A percentile compares a stretch with the other conserved stretches of the same genome.
phyloP scores from a whole-genome alignment of 2,113 vertebrate genomes.

The Oreochromis aureus region DNA sequence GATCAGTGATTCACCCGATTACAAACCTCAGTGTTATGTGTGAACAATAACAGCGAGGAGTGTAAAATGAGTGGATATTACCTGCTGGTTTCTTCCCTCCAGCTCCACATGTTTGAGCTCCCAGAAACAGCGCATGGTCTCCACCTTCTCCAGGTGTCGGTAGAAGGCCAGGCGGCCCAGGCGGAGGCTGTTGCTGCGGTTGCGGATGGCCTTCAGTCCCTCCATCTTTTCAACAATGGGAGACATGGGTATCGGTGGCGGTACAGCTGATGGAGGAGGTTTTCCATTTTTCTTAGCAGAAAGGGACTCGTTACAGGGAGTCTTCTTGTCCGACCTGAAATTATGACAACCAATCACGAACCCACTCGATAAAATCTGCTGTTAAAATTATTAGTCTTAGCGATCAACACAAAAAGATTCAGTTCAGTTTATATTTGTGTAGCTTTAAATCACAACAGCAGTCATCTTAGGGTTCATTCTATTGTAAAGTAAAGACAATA shows the following conservation, averaged over 20 bases:
- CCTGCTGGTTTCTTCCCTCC: conserved; percentile 49
- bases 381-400: neutral
- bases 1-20: neutral
- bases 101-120: conserved; percentile 74
- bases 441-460: neutral
- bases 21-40: neutral
- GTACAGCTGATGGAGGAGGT: conserved; percentile 24
- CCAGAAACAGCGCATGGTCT: conserved; percentile 80
- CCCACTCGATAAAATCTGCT: neutral
- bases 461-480: neutral
- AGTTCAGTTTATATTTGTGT: neutral
- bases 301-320: neutral
- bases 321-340: conserved; percentile 53
- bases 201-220: conserved; percentile 74
- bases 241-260: conserved; percentile 28
- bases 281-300: conserved; percentile 34
- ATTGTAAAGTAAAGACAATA: neutral
- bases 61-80: neutral
- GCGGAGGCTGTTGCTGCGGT: conserved; percentile 60
- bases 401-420: neutral
- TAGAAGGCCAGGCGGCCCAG: conserved; percentile 75
- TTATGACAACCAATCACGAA: neutral
- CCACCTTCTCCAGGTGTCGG: conserved; percentile 78
- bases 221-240: conserved; percentile 73
- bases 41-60: neutral